Percentiles rank a stretch among this genome's conserved stretches.
phyloP scores from a whole-genome alignment of 2,113 vertebrate genomes.

The Uria aalge region DNA sequence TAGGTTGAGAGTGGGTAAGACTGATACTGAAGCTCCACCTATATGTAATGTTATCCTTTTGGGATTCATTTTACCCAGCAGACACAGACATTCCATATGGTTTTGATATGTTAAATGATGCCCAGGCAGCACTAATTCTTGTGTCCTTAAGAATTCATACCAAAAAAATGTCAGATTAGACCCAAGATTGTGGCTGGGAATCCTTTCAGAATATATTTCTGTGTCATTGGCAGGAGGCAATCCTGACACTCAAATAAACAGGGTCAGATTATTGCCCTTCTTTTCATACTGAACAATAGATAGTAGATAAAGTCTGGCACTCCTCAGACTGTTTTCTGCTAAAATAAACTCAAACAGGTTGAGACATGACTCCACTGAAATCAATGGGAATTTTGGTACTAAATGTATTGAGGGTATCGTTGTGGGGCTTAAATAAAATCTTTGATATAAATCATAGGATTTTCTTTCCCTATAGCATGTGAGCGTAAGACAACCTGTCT shows the following conservation, averaged over 20 bases:
- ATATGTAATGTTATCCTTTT: neutral
- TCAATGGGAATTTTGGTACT: neutral
- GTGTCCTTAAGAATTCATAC: neutral
- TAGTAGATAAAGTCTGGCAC: neutral
- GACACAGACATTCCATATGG: neutral
- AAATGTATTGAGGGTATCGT: neutral
- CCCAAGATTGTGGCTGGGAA: neutral
- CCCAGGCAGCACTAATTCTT: neutral
- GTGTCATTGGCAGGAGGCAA: neutral
- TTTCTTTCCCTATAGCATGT: neutral
- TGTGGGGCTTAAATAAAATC: neutral
- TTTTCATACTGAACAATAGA: neutral
- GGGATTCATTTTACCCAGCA: neutral
- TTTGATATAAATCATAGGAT: neutral
- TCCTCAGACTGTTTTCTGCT: neutral
- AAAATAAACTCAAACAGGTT: neutral
- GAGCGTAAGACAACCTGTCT: neutral
- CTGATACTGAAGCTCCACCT: neutral
- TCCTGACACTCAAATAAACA: neutral
- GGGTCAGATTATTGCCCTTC: neutral
- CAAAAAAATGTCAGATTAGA: neutral
- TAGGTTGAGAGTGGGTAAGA: neutral
- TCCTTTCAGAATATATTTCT: neutral
- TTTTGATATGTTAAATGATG: neutral
- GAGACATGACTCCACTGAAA: neutral